These are phyloP conservation scores for Apamea epomidion DNA, from an alignment of 2,888 invertebrate genomes.

Conservation along the genomic window DNA sequence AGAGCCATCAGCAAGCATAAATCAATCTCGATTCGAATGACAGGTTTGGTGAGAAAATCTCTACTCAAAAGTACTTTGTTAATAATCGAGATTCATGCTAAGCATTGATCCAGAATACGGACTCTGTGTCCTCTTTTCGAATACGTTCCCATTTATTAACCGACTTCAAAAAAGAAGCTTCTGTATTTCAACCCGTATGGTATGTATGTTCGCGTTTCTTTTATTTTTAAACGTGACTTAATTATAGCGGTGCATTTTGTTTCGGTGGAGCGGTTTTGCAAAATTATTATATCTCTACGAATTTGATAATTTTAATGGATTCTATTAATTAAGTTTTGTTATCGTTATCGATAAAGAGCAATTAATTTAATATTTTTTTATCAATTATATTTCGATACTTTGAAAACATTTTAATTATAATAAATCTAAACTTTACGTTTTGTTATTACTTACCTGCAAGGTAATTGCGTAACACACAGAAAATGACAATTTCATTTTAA, in stretches of 20 bases:
- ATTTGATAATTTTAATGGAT: background rate
- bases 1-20: background rate
- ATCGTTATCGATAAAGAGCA: background rate
- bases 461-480: too few relatives aligned
- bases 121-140: constrained; percentile 17
- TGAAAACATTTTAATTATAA: background rate
- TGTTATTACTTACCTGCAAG: background rate
- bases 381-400: background rate
- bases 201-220: too few relatives aligned
- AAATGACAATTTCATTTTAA: too few relatives aligned
- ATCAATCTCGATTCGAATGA: background rate
- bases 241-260: constrained; percentile 47
- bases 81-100: background rate
- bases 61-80: background rate
- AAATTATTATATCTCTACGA: background rate
- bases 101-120: constrained; percentile 18
- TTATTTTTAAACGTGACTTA: background rate
- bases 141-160: constrained; percentile 36
- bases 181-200: too few relatives aligned
- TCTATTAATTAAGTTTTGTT: background rate
- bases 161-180: too few relatives aligned
- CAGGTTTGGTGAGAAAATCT: background rate
- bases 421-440: background rate
- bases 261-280: constrained; percentile 9
- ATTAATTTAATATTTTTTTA: background rate